Evolutionary conservation across 1,140 invertebrate species (phyloP).

Genomic region (Drosophila repleta): DNA sequence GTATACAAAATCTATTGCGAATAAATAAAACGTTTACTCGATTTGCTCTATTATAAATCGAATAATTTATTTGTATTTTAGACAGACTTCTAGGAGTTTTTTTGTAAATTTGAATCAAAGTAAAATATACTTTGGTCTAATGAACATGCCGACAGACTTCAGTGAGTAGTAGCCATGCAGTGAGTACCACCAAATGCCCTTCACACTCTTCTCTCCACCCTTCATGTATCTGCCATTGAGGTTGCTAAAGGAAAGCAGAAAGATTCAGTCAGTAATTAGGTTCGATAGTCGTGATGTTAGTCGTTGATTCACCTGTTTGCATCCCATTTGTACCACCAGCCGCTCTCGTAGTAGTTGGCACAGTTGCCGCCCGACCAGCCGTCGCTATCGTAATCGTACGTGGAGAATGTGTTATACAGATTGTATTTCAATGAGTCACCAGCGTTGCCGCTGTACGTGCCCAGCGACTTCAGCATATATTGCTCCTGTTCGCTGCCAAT

Average conservation of each 20-base stretch:
- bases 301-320: slow-evolving; percentile 41
- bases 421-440: slow-evolving; percentile 88
- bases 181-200: slow-evolving; percentile 44
- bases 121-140: slow-evolving; percentile 33
- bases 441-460: slow-evolving; percentile 87
- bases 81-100: too few relatives aligned
- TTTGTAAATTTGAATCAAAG: not conserved
- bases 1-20: too few relatives aligned
- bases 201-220: not conserved
- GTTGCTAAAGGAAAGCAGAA: slow-evolving; percentile 37
- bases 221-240: slow-evolving; percentile 42
- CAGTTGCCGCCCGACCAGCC: slow-evolving; percentile 87
- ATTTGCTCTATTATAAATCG: too few relatives aligned
- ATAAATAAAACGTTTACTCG: too few relatives aligned
- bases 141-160: slow-evolving; percentile 28
- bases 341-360: slow-evolving; percentile 86
- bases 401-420: slow-evolving; percentile 88
- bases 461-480: slow-evolving; percentile 87
- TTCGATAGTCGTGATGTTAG: not conserved
- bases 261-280: not conserved
- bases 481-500: slow-evolving; percentile 87
- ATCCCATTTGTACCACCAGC: slow-evolving; percentile 87
- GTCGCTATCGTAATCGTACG: slow-evolving; percentile 89
- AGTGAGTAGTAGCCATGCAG: slow-evolving; percentile 15
- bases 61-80: not conserved